Base-by-base conservation (phyloP, 2,797 vertebrate genomes). In the Cossypha dichroa region DNA sequence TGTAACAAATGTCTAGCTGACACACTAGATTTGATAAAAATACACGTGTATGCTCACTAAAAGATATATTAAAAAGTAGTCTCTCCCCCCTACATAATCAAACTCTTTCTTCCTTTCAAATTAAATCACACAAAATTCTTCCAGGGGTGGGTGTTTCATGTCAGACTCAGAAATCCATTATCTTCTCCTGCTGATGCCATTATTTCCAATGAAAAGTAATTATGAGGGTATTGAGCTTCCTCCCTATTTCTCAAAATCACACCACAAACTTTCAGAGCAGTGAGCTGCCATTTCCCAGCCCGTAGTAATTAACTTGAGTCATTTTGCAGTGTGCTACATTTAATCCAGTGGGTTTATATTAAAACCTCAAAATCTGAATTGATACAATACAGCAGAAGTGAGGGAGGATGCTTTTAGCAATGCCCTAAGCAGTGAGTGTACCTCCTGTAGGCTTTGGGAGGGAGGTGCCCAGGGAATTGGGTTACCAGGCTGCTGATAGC, bases 141-240 rank as follows among this genome's bases (percentile, higher is more conserved):
- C 74, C 52, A 76, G 87, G 85, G 88, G 94, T 96, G 68, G 89
- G 86, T 82, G 93, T 95, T 94, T 90, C 83, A 88, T 75, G 83
- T 93, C 69, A 97, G 92, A 94, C 69, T 93, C 58, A 79, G 93
- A 96, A 97, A 97, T 96, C 96, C 96, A 97, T 97, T 97, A 97
- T 92, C 93, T 94, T 89, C 70, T 94, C 96, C 93, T 96, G 81
- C 85, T 74, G 92, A 83, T 94, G 83, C 92, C 85, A 95, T 95
- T 96, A 94, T 92, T 97, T 97, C 88, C 95, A 97, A 93, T 82
- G 89, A 97, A 97, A 97, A 90, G 93, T 94, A 97, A 98, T 98
- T 97, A 97, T 74, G 82, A 94, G 64, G 54, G 80, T 96, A 96
- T 72, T 78, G 96, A 93, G 91, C 84, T 94, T 90, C 91, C 84